Percentiles rank a stretch among this genome's conserved stretches.
Evolutionary conservation across 2,113 vertebrate species (phyloP).

Genomic region (Mirza zaza): DNA sequence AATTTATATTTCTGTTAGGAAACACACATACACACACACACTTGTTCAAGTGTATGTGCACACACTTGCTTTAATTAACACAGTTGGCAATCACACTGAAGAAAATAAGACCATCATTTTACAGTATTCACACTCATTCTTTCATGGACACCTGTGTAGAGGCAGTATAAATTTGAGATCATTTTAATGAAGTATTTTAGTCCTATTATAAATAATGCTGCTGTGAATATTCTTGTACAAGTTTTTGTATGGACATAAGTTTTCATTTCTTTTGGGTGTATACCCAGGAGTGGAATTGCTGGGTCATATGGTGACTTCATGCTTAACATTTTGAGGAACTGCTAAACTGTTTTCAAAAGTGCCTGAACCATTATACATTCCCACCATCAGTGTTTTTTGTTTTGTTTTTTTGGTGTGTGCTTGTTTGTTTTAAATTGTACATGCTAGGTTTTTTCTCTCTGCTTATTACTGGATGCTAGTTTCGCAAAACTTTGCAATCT

Average conservation of each 20-base stretch:
- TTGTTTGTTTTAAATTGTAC: background rate
- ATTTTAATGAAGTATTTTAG: constrained; percentile 33
- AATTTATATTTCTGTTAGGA: constrained; percentile 18
- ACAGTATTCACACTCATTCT: background rate
- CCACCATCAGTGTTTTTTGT: background rate
- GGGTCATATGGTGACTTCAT: background rate
- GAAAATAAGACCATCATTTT: constrained; percentile 31
- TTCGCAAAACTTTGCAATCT: background rate
- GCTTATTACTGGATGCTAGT: background rate
- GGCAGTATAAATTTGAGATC: background rate
- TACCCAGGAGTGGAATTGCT: background rate
- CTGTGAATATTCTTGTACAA: background rate
- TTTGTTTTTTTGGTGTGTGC: background rate
- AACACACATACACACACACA: background rate
- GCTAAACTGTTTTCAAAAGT: constrained; percentile 2
- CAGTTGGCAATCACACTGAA: background rate
- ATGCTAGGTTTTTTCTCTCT: background rate
- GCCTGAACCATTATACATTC: background rate
- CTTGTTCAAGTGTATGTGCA: background rate
- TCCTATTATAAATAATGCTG: background rate
- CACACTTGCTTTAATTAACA: background rate
- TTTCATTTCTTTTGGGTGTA: constrained; percentile 15
- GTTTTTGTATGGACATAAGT: background rate
- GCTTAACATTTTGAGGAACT: constrained; percentile 19
- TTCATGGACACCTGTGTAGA: background rate